phyloP scores from a whole-genome alignment of 2,113 vertebrate species.

The Peromyscus leucopus region DNA sequence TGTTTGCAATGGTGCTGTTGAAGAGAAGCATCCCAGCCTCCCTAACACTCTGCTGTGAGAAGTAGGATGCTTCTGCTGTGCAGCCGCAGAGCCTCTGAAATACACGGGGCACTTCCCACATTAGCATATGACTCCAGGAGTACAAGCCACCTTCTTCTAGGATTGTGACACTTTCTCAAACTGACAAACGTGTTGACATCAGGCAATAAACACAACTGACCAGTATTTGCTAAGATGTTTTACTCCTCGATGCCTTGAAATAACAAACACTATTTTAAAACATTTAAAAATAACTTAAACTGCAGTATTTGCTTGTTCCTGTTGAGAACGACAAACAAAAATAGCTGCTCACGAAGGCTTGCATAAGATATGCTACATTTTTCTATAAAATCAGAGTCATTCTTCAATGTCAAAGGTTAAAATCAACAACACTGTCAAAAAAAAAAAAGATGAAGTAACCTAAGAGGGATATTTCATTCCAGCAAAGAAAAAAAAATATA shows the following conservation, averaged over 20 bases:
- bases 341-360: conserved; percentile 85
- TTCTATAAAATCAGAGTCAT: conserved; percentile 81
- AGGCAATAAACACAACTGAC: conserved; percentile 86
- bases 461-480: conserved; percentile 43
- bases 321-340: conserved; percentile 85
- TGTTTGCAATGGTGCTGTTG: neutral
- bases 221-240: conserved; percentile 83
- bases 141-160: conserved; percentile 74
- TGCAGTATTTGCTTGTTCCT: conserved; percentile 88
- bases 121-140: conserved; percentile 75
- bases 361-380: conserved; percentile 82
- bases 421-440: conserved; percentile 71
- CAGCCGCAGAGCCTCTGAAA: conserved; percentile 26
- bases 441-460: conserved; percentile 71
- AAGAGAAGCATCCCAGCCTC: conserved; percentile 42
- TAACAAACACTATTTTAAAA: conserved; percentile 88
- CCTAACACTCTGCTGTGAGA: conserved; percentile 3
- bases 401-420: conserved; percentile 81
- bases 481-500: neutral
- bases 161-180: conserved; percentile 80
- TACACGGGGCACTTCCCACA: conserved; percentile 20
- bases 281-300: conserved; percentile 87
- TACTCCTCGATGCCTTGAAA: conserved; percentile 86
- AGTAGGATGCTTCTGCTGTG: neutral
- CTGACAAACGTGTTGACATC: conserved; percentile 79